Evolutionary conservation across 1,140 invertebrate genomes (phyloP).

Genomic region (Drosophila truncata): DNA sequence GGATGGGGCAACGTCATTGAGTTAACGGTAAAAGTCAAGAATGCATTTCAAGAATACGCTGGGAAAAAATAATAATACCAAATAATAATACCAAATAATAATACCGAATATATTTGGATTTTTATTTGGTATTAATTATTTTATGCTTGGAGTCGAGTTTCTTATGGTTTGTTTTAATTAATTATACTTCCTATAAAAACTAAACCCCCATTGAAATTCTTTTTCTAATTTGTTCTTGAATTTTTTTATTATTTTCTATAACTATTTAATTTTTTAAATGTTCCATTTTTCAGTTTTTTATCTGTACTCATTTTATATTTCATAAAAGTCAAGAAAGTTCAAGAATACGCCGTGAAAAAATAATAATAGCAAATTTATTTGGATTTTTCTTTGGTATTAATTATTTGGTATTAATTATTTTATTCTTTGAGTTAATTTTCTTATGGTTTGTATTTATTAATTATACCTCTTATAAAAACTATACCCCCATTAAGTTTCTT

Average conservation of each 20-base stretch:
- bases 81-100: too few relatives aligned
- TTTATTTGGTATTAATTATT: not conserved
- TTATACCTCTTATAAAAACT: too few relatives aligned
- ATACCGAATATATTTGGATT: too few relatives aligned
- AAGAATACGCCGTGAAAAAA: constrained; percentile 25
- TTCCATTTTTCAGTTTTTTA: too few relatives aligned
- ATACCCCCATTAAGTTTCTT: too few relatives aligned
- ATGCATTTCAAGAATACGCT: constrained; percentile 35
- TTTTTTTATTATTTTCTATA: too few relatives aligned
- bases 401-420: not conserved
- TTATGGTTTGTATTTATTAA: not conserved
- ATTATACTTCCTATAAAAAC: too few relatives aligned
- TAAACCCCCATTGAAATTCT: too few relatives aligned
- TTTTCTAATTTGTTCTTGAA: too few relatives aligned
- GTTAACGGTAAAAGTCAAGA: constrained; percentile 47
- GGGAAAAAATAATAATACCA: not conserved
- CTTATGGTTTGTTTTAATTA: not conserved
- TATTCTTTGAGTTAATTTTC: not conserved
- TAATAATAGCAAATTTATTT: not conserved
- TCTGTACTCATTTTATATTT: not conserved
- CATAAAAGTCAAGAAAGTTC: constrained; percentile 35
- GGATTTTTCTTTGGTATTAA: too few relatives aligned
- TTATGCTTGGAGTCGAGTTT: not conserved
- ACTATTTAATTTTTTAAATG: too few relatives aligned
- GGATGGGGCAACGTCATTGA: constrained; percentile 53